These are phyloP conservation scores for Lota lota DNA, from an alignment of 2,113 vertebrate genomes.

Conservation along the genomic window DNA sequence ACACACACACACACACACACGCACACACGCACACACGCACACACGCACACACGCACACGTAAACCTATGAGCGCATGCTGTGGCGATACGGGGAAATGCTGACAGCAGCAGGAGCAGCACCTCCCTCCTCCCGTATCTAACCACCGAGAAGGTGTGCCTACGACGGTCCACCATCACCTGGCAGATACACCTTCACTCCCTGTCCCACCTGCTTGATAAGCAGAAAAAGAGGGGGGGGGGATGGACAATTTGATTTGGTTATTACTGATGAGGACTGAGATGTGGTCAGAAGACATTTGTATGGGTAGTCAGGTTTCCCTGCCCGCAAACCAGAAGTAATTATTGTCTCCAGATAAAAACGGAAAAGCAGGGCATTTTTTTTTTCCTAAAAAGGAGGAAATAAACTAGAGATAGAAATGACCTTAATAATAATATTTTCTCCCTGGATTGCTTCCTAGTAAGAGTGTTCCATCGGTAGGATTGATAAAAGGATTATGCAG, in stretches of 20 bases:
- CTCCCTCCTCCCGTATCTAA: slow-evolving; percentile 42
- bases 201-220: slow-evolving; percentile 7
- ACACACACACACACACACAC: not conserved
- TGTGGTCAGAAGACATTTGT: slow-evolving; percentile 46
- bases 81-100: slow-evolving; percentile 52
- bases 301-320: slow-evolving; percentile 44
- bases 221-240: not conserved
- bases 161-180: slow-evolving; percentile 26
- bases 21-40: not conserved
- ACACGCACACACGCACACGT: not conserved
- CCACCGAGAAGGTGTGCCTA: slow-evolving; percentile 40
- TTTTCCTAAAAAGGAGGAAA: slow-evolving; percentile 51
- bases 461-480: slow-evolving; percentile 68
- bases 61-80: slow-evolving; percentile 18
- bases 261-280: slow-evolving; percentile 59
- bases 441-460: slow-evolving; percentile 57
- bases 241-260: slow-evolving; percentile 42
- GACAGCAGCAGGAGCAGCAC: slow-evolving; percentile 34
- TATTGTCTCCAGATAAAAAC: slow-evolving; percentile 68
- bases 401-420: slow-evolving; percentile 73
- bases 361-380: slow-evolving; percentile 40
- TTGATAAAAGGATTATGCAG: slow-evolving; percentile 79
- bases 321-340: slow-evolving; percentile 59
- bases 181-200: slow-evolving; percentile 32
- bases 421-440: slow-evolving; percentile 75